phyloP scores from a whole-genome alignment of 2,797 vertebrate species.

The Semaprochilodus insignis region DNA sequence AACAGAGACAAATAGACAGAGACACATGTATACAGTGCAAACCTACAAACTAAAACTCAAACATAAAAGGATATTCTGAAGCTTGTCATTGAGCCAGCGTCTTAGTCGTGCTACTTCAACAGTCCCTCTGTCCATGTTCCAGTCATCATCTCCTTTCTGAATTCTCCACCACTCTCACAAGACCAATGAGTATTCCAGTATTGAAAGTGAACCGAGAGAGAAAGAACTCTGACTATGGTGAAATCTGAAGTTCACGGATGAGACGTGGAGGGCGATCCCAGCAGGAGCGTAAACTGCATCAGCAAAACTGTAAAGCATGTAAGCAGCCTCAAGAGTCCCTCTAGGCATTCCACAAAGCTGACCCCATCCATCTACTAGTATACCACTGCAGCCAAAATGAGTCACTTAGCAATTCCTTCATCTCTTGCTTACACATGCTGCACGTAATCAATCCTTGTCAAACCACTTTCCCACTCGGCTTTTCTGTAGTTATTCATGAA shows the following conservation, averaged over 20 bases:
- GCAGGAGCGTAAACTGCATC: background rate
- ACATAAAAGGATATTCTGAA: slow-evolving; percentile 49
- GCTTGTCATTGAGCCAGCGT: slow-evolving; percentile 35
- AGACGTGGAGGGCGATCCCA: background rate
- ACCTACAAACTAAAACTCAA: slow-evolving; percentile 72
- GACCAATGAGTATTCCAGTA: background rate
- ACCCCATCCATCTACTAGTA: slow-evolving; percentile 32
- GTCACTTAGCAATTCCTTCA: slow-evolving; percentile 70
- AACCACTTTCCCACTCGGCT: slow-evolving; percentile 52
- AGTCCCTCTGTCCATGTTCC: slow-evolving; percentile 10
- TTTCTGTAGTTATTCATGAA: slow-evolving; percentile 40
- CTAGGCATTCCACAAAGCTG: background rate
- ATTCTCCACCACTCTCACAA: background rate
- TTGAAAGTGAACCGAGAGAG: background rate
- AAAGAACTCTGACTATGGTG: background rate
- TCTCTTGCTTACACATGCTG: slow-evolving; percentile 62
- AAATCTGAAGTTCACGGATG: background rate
- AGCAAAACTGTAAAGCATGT: slow-evolving; percentile 10
- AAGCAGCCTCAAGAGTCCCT: background rate
- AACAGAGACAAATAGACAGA: slow-evolving; percentile 64
- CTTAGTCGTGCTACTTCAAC: slow-evolving; percentile 5
- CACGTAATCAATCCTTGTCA: slow-evolving; percentile 56
- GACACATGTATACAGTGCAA: slow-evolving; percentile 76
- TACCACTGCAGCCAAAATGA: slow-evolving; percentile 68
- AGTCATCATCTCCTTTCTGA: background rate